phyloP scores from a whole-genome alignment of 2,797 vertebrate genomes.

The Sebastes flavidus region DNA sequence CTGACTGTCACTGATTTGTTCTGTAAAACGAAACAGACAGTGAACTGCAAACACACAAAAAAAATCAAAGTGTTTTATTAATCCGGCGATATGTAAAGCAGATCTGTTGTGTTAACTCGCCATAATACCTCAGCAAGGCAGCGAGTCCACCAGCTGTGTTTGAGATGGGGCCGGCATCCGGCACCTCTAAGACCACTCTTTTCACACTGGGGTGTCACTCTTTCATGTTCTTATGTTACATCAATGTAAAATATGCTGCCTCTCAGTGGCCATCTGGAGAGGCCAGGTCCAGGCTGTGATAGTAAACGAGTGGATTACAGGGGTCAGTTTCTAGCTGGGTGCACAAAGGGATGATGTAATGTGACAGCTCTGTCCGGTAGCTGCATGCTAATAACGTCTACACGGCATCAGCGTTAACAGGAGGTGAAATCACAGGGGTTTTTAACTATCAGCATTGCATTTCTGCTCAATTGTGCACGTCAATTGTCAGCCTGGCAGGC shows the following conservation, averaged over 20 bases:
- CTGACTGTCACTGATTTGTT: slow-evolving; percentile 52
- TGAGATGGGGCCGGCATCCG: slow-evolving; percentile 73
- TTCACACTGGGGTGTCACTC: slow-evolving; percentile 77
- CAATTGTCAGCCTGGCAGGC: neutral
- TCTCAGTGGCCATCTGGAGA: slow-evolving; percentile 68
- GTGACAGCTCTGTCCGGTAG: slow-evolving; percentile 14
- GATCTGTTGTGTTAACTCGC: slow-evolving; percentile 55
- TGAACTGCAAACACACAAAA: neutral
- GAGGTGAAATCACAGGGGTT: neutral
- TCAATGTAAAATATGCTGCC: slow-evolving; percentile 72
- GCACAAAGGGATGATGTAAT: slow-evolving; percentile 46
- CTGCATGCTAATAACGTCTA: neutral
- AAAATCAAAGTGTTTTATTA: slow-evolving; percentile 26
- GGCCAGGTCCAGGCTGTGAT: slow-evolving; percentile 45
- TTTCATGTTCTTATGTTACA: slow-evolving; percentile 74
- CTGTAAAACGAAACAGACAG: slow-evolving; percentile 37
- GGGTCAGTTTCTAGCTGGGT: slow-evolving; percentile 55
- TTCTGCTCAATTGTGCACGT: neutral
- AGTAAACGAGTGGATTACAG: slow-evolving; percentile 56
- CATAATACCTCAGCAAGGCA: slow-evolving; percentile 56
- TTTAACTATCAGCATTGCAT: neutral
- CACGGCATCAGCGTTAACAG: neutral
- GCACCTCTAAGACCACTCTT: slow-evolving; percentile 73
- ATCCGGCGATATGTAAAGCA: slow-evolving; percentile 47
- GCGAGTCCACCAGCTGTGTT: slow-evolving; percentile 76